A percentile compares a stretch with the other conserved stretches of the same genome.
Evolutionary conservation across 2,797 vertebrate genomes (phyloP).

Genomic region (Cetoscarus ocellatus): DNA sequence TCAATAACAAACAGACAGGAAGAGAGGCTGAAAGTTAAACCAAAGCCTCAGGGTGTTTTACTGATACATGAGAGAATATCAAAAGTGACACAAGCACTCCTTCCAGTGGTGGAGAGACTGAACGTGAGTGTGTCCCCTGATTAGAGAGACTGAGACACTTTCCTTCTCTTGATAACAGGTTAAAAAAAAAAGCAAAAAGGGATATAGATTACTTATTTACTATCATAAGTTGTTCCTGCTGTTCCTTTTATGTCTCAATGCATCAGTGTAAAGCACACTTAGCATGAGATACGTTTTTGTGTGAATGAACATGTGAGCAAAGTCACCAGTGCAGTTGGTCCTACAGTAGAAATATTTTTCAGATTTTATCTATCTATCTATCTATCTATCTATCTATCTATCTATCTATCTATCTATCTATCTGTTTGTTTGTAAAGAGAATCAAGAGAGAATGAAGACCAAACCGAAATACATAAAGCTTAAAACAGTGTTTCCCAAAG

Average conservation of each 20-base stretch:
- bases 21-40: background rate
- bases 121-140: constrained; percentile 8
- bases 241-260: background rate
- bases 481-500: no score
- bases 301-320: background rate
- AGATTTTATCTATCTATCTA: no score
- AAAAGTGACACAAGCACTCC: constrained; percentile 30
- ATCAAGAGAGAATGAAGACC: no score
- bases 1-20: constrained; percentile 2
- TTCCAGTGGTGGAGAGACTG: constrained; percentile 2
- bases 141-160: constrained; percentile 1
- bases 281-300: background rate
- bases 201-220: background rate
- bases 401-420: no score
- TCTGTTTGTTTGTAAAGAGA: no score
- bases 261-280: background rate
- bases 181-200: no score
- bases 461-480: no score
- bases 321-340: background rate
- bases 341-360: no score
- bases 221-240: background rate
- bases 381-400: no score
- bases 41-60: constrained; percentile 17
- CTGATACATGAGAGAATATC: constrained; percentile 21
- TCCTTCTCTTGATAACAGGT: background rate